Evolutionary conservation across 2,888 invertebrate genomes (phyloP), one percentile per base, ranked within the genome.

Genomic region (Tenthredo distinguenda): DNA sequence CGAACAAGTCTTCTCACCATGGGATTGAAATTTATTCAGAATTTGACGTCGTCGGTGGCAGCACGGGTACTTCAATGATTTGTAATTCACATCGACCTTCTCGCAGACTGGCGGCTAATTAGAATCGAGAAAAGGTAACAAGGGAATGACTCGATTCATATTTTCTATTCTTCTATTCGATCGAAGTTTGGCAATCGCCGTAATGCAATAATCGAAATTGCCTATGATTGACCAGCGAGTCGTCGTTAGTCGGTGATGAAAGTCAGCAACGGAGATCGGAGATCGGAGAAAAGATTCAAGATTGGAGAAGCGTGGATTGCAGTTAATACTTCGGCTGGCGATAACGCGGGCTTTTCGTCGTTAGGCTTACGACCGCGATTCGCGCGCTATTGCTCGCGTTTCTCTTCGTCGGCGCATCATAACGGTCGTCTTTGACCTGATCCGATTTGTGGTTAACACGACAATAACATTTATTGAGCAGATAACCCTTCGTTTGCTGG

Each of bases 281-380:
- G 83, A 83, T 83, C 71, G 83, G 83, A 83, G 83, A 83, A 83
- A 83, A 83, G 65, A 68, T 83, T 37, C 26, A 68, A 83, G 83
- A 68, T 83, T 83, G 31, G 71, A 71, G 47, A 47, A 83, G 71
- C 83, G 83, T 83, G 83, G 83, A 83, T 83, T 83, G 83, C 71
- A 83, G 58, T 81, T 31, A 40, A 31, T 68, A 83, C 40, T 82
- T 82, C 43, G 83, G 47, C 47, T 71, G 83, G 83, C 83, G 83
- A 83, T 83, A 83, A 71, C 83, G 83, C 68, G 83, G 65, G 62
- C 18, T 65, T 68, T 65, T 18, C 21, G 43, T 82, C 65, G 65
- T 65, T 47, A 71, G 83, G 71, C 40, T 83, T 83, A 68, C 31
- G 26, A 83, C 68, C 34, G 62, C 21, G 62, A 81, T 81, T 81